A percentile compares a stretch with the other conserved stretches of the same genome.
These are phyloP conservation scores for Anoplopoma fimbria DNA, from an alignment of 2,113 vertebrate species.

Conservation along the genomic window DNA sequence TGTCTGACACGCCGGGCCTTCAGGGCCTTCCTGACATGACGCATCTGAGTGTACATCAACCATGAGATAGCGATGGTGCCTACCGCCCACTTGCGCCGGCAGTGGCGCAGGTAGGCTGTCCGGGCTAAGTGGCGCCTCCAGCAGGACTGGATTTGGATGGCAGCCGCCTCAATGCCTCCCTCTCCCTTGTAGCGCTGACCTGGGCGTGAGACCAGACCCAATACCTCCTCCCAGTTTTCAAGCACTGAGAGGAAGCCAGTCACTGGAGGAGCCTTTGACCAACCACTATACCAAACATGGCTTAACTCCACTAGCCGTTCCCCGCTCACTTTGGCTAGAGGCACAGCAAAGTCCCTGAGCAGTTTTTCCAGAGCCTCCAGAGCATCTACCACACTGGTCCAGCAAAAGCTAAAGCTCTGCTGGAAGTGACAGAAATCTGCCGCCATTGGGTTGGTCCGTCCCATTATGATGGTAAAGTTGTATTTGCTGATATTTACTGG, in stretches of 20 bases:
- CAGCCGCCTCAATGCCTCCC: conserved; percentile 78
- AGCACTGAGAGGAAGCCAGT: conserved; percentile 80
- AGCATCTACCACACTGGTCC: conserved; percentile 76
- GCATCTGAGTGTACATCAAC: conserved; percentile 79
- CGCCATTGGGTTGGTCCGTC: conserved; percentile 73
- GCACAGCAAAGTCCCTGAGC: conserved; percentile 84
- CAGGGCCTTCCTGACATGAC: conserved; percentile 79
- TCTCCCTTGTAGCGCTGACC: conserved; percentile 87
- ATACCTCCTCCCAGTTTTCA: conserved; percentile 80
- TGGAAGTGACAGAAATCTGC: conserved; percentile 84
- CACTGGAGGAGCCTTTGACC: conserved; percentile 43
- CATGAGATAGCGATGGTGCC: conserved; percentile 84
- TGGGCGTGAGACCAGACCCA: conserved; percentile 69
- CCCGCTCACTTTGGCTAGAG: conserved; percentile 80
- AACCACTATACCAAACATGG: conserved; percentile 66
- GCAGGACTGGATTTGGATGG: conserved; percentile 81
- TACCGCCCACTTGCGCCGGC: conserved; percentile 84
- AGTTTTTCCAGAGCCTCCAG: conserved; percentile 80
- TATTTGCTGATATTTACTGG: conserved; percentile 41
- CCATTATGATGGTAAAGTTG: conserved; percentile 76
- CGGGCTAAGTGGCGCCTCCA: conserved; percentile 82
- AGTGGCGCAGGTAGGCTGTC: conserved; percentile 66
- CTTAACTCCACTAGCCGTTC: conserved; percentile 72
- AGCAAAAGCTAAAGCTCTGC: conserved; percentile 77
- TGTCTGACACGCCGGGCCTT: conserved; percentile 85